These are phyloP conservation scores for Boulengeromyrus knoepffleri DNA, from an alignment of 2,113 vertebrate species.

Conservation along the genomic window DNA sequence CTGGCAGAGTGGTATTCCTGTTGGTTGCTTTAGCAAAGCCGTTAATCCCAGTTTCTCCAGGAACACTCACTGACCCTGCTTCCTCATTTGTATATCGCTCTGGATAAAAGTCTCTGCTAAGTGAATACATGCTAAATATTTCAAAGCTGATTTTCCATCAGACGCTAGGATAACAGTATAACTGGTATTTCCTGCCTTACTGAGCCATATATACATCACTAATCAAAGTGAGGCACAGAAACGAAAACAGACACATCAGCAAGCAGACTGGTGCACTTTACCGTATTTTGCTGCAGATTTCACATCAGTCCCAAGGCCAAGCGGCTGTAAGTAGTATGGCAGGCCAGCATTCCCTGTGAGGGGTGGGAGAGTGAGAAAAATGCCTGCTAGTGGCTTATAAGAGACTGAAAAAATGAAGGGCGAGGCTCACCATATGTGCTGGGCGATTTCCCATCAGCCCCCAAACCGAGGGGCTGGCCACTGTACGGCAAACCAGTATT, in stretches of 20 bases:
- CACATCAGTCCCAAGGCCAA: conserved; percentile 33
- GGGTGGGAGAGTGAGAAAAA: not conserved
- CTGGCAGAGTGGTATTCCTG: not conserved
- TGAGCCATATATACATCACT: not conserved
- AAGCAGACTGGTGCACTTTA: conserved; percentile 26
- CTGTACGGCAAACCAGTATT: conserved; percentile 29
- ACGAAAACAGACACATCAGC: not conserved
- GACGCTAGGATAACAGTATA: conserved; percentile 35
- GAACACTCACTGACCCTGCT: not conserved
- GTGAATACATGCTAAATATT: not conserved
- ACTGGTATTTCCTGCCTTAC: conserved; percentile 36
- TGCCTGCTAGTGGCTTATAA: not conserved
- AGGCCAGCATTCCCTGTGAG: conserved; percentile 45
- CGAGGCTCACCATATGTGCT: conserved; percentile 41
- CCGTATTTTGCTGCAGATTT: conserved; percentile 39
- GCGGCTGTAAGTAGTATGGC: conserved; percentile 48
- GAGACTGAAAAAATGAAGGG: not conserved
- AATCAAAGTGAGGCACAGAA: not conserved
- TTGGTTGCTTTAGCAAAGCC: not conserved
- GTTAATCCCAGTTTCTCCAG: not conserved
- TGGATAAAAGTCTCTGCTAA: conserved; percentile 11
- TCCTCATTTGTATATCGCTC: not conserved
- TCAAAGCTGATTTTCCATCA: conserved; percentile 31
- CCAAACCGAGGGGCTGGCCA: conserved; percentile 35
- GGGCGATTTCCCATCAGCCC: conserved; percentile 29